A percentile compares a stretch with the other conserved stretches of the same genome.
phyloP scores from a whole-genome alignment of 2,888 invertebrate genomes.

The Nephrotoma appendiculata region DNA sequence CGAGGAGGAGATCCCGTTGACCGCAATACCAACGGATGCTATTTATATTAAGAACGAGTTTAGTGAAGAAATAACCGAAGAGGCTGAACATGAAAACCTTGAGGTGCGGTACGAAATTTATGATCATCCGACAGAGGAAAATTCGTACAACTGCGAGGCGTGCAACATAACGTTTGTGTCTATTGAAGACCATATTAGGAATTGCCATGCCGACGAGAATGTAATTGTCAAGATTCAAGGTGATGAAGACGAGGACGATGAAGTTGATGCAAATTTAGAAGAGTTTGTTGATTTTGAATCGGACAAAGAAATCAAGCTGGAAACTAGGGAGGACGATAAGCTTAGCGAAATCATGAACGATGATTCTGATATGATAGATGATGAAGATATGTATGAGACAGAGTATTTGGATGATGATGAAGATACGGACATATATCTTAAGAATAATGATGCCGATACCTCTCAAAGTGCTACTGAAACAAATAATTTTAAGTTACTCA shows the following conservation, averaged over 20 bases:
- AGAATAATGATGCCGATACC: not conserved
- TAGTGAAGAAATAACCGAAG: not conserved
- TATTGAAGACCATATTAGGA: conserved; percentile 3
- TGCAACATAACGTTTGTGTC: conserved; percentile 27
- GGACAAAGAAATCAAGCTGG: not conserved
- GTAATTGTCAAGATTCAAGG: not conserved
- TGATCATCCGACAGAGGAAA: not conserved
- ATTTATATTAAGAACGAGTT: not conserved
- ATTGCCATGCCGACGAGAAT: not conserved
- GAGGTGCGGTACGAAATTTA: not conserved
- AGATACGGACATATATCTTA: not conserved
- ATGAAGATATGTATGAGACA: not conserved
- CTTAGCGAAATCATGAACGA: not conserved
- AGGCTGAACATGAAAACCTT: not conserved
- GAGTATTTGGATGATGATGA: not conserved
- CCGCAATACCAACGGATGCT: not conserved
- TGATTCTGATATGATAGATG: not conserved
- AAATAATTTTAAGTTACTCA: not conserved
- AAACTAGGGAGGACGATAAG: not conserved
- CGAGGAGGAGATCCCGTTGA: not conserved
- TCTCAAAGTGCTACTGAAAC: not conserved
- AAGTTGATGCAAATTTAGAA: not conserved
- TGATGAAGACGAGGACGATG: not conserved
- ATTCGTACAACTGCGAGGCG: conserved; percentile 21
- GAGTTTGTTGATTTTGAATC: not conserved